Evolutionary conservation across 2,113 vertebrate species (phyloP), one percentile per base, ranked within the genome.

Genomic region (Sinocyclocheilus maitianheensis): DNA sequence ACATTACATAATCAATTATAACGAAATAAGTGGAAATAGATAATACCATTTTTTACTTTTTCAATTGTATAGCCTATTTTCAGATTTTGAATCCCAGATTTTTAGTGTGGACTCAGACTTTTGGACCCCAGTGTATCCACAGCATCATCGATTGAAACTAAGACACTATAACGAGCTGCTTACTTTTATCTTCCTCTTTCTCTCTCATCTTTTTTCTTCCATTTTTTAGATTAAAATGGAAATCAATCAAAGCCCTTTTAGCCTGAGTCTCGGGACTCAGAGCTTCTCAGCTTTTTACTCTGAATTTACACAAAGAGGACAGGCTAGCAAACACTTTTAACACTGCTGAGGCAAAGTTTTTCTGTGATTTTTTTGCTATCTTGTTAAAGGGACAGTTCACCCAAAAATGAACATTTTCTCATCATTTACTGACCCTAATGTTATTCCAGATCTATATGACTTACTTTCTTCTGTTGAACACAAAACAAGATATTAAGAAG

Each of bases 161-260:
- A 53, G 26, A 55, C 76, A 77, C 24, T 34, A 77, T 77, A 55
- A 48, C 9, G 8, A 55, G 26, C 14, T 55, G 3, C 46, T 53
- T 77, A 43, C 43, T 43, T 43, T 43, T 46, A 53, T 77, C 77
- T 43, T 40, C 9, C 53, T 34, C 26, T 62, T 43, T 62, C 53
- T 34, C 48, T n/a, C 26, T 74, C 22, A 43, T 43, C 22, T 74
- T 69, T 71, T 16, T 58, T 55, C 40, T 58, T 72, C 40, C 30
- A 14, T 24, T 40, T 43, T 72, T 24, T 26, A 26, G 34, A 60
- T 58, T 72, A 74, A 83, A 84, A 84, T 43, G 69, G 65, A 84
- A 74, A 74, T 84, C 81, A 74, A 84, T 84, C 51, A 60, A 74
- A 26, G 10, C 34, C 11, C 26, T 72, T 74, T 82, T 26, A 67